Evolutionary conservation across 1,140 invertebrate species (phyloP).

Genomic region (Drosophila nebulosa): DNA sequence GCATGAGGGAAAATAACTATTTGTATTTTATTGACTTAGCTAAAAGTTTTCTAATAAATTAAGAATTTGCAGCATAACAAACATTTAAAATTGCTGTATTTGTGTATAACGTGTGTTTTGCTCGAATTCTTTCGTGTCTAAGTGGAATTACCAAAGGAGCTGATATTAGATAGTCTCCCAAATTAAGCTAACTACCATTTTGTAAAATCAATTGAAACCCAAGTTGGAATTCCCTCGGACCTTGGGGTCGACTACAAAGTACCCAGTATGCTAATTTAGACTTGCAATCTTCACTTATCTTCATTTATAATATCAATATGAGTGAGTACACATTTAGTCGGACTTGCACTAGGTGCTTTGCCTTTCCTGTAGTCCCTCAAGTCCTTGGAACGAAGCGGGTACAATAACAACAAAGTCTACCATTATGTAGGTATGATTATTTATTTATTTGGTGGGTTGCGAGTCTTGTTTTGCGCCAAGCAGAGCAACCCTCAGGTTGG

Average conservation of each 20-base stretch:
- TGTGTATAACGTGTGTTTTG: neutral
- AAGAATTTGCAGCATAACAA: neutral
- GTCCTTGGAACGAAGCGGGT: neutral
- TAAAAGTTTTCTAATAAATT: neutral
- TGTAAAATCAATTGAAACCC: slow-evolving; percentile 8
- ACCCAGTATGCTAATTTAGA: neutral
- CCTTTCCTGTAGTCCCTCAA: neutral
- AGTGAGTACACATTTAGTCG: neutral
- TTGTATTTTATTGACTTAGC: neutral
- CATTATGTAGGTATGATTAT: slow-evolving; percentile 4
- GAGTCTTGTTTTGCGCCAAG: neutral
- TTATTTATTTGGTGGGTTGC: slow-evolving; percentile 7
- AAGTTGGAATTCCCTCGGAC: neutral
- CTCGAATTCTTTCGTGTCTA: neutral
- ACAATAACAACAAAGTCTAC: neutral
- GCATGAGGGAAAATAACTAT: neutral
- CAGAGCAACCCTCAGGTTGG: neutral
- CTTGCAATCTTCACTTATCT: neutral
- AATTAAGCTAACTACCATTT: slow-evolving; percentile 11
- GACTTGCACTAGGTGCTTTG: neutral
- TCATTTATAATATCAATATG: neutral
- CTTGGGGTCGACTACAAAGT: neutral
- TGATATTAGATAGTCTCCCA: slow-evolving; percentile 3
- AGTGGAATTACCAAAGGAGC: neutral
- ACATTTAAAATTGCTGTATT: neutral